These are phyloP conservation scores for Gopherus evgoodei DNA, from an alignment of 2,113 vertebrate species.

Conservation along the genomic window DNA sequence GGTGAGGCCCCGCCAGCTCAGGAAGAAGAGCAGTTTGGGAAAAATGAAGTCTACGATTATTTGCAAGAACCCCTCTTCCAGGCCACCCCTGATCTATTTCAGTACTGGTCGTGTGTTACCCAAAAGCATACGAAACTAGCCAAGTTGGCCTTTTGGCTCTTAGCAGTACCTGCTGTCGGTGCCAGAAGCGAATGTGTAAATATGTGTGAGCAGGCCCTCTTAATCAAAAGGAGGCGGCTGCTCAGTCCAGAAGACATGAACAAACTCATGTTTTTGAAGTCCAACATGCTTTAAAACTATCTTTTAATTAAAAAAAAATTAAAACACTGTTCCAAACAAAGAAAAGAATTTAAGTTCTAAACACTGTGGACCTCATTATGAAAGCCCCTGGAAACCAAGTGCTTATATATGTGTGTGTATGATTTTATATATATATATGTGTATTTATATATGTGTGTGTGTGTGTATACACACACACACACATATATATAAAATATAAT, in stretches of 20 bases:
- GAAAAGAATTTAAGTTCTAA: constrained; percentile 85
- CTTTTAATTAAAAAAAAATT: constrained; percentile 72
- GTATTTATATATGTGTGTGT: not conserved
- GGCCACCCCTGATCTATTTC: constrained; percentile 92
- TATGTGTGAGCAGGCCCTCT: constrained; percentile 95
- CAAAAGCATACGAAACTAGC: constrained; percentile 95
- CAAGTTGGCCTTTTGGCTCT: constrained; percentile 95
- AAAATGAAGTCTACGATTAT: constrained; percentile 90
- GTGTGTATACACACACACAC: not conserved
- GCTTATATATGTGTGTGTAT: constrained; percentile 81
- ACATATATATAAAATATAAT: not conserved
- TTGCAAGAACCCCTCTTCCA: constrained; percentile 87
- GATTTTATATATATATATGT: constrained; percentile 71
- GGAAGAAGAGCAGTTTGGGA: constrained; percentile 88
- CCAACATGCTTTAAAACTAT: constrained; percentile 93
- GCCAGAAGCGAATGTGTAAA: constrained; percentile 91
- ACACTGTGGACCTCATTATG: constrained; percentile 89
- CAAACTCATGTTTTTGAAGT: constrained; percentile 99
- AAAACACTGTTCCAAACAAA: constrained; percentile 86
- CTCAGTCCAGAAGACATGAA: constrained; percentile 98
- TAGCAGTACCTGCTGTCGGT: constrained; percentile 95
- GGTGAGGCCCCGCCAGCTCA: constrained; percentile 76
- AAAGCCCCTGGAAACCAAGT: constrained; percentile 84
- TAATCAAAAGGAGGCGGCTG: constrained; percentile 92
- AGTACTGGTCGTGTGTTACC: constrained; percentile 96